Evolutionary conservation across 23 tunicate genomes (phyloP).

Genomic region (Halocynthia aurantium): DNA sequence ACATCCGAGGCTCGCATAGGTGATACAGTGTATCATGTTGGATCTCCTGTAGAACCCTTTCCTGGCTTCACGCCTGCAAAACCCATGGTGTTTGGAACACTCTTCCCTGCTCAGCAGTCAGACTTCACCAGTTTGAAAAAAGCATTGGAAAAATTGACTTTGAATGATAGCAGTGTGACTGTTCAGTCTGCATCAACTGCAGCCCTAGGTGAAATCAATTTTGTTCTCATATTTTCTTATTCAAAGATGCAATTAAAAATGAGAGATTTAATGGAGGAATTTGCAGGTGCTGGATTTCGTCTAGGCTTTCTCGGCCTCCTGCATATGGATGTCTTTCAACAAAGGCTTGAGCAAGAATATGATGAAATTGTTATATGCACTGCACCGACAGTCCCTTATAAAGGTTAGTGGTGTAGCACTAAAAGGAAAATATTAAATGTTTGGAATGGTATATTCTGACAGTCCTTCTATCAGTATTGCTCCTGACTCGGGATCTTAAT

Average conservation of each 20-base stretch:
- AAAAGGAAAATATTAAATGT: no score
- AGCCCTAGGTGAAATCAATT: constrained; percentile 34
- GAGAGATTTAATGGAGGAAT: neutral
- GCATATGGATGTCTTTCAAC: constrained; percentile 90
- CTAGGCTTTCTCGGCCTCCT: constrained; percentile 89
- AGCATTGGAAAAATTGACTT: constrained; percentile 43
- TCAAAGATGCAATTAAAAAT: neutral
- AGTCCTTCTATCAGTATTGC: no score
- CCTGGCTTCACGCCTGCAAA: constrained; percentile 53
- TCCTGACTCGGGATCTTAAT: neutral
- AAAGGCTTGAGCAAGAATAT: constrained; percentile 72
- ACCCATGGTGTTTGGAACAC: constrained; percentile 76
- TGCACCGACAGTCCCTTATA: constrained; percentile 75
- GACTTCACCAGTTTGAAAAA: constrained; percentile 31
- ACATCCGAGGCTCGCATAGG: constrained; percentile 75
- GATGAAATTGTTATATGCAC: constrained; percentile 58
- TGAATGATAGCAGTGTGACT: constrained; percentile 83
- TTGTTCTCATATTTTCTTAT: neutral
- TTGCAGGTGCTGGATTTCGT: constrained; percentile 67
- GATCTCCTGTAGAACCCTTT: constrained; percentile 31
- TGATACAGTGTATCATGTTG: constrained; percentile 50
- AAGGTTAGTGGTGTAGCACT: constrained; percentile 21
- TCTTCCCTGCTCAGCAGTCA: constrained; percentile 59
- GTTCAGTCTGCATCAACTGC: constrained; percentile 22
- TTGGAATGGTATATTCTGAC: no score